Percentiles rank a stretch among this genome's conserved stretches.
These are phyloP conservation scores for Terebella lapidaria DNA, from an alignment of 2,888 invertebrate genomes.

Conservation along the genomic window DNA sequence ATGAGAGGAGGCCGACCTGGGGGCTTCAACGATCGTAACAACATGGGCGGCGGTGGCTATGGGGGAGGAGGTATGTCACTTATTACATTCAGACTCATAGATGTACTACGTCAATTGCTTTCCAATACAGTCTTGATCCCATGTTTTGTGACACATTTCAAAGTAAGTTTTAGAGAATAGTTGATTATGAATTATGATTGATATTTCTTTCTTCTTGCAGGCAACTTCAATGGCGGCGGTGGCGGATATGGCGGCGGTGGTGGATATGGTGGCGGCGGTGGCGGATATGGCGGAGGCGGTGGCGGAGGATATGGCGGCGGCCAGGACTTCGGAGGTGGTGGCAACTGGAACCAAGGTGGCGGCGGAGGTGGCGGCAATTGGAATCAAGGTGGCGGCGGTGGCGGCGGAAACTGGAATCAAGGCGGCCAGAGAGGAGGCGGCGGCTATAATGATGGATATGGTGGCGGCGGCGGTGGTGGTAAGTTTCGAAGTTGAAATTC, in stretches of 20 bases:
- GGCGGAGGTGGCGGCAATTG: too few species aligned
- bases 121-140: neutral
- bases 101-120: neutral
- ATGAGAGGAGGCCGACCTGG: slow-evolving; percentile 67
- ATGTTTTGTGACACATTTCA: neutral
- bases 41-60: slow-evolving; percentile 3
- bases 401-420: neutral
- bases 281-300: slow-evolving; percentile 28
- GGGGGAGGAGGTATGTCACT: neutral
- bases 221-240: too few species aligned
- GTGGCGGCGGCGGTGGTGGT: too few species aligned
- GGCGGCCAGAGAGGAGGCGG: neutral
- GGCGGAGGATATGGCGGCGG: slow-evolving; percentile 26
- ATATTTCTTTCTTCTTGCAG: too few species aligned
- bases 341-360: slow-evolving; percentile 6
- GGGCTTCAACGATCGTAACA: neutral
- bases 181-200: too few species aligned
- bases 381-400: neutral
- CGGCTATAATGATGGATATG: neutral
- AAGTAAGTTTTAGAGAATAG: neutral
- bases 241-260: slow-evolving; percentile 26
- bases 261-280: slow-evolving; percentile 28
- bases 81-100: neutral
- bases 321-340: slow-evolving; percentile 10
- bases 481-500: too few species aligned